Percentiles rank a stretch among this genome's conserved stretches.
Conservation (phyloP, 2,888 invertebrate species). For the Fissipunctia ypsillon region DNA sequence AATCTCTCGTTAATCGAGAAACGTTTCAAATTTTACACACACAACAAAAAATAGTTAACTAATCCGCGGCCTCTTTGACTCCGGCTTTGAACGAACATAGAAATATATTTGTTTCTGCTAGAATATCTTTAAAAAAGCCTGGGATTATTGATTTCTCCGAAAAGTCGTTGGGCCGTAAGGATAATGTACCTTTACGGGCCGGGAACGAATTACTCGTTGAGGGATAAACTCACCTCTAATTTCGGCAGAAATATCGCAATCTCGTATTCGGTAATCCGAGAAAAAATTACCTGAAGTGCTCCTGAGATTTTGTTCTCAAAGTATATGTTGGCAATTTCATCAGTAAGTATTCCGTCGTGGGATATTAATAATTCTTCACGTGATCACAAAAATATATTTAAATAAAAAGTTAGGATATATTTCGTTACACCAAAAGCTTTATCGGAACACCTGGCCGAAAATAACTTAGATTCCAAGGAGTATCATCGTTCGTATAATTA, state of each 20-base stretch:
- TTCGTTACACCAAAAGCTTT: conserved; percentile 19
- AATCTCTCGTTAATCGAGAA: conserved; percentile 86
- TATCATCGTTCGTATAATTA: conserved; percentile 74
- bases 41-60: conserved; percentile 82
- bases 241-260: conserved; percentile 82
- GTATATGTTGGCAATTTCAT: conserved; percentile 43
- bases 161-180: conserved; percentile 83
- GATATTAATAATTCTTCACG: conserved; percentile 30
- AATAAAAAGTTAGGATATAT: conserved; percentile 3
- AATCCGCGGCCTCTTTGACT: conserved; percentile 89
- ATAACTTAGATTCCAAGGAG: conserved; percentile 56
- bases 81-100: conserved; percentile 74
- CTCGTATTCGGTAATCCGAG: conserved; percentile 78
- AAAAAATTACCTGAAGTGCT: conserved; percentile 81
- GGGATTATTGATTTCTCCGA: conserved; percentile 89
- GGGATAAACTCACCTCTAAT: conserved; percentile 88
- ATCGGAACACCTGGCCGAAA: conserved; percentile 55
- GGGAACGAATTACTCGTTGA: conserved; percentile 87
- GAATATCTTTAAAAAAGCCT: conserved; percentile 84
- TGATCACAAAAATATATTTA: background rate
- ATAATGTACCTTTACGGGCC: conserved; percentile 86
- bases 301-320: conserved; percentile 63
- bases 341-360: conserved; percentile 21
- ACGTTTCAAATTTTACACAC: conserved; percentile 85
- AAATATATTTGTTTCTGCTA: conserved; percentile 86